These are phyloP conservation scores for Germaria angustata DNA, from an alignment of 2,888 invertebrate species.

Conservation along the genomic window DNA sequence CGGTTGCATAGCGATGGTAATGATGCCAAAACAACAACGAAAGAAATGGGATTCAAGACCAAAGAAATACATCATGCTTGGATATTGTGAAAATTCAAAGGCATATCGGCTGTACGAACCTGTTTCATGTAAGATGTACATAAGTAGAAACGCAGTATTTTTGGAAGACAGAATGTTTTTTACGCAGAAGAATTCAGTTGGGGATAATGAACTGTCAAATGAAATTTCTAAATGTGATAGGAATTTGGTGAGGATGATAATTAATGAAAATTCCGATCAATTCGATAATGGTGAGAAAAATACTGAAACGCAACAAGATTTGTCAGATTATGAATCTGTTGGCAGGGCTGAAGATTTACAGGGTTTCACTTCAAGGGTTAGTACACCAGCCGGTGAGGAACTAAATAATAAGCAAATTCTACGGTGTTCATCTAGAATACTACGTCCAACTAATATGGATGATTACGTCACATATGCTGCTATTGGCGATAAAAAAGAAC, in stretches of 20 bases:
- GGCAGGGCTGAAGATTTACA: neutral
- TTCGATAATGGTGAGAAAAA: neutral
- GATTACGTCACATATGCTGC: neutral
- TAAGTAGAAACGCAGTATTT: conserved; percentile 32
- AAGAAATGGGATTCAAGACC: conserved; percentile 38
- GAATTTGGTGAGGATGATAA: conserved; percentile 13
- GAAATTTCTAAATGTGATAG: neutral
- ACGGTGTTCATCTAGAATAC: neutral
- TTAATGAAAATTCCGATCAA: conserved; percentile 32
- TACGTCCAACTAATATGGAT: neutral
- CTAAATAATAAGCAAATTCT: neutral
- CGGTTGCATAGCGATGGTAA: conserved; percentile 33
- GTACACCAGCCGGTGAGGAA: neutral
- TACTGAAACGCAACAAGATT: neutral
- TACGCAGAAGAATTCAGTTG: neutral
- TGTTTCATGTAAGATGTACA: neutral
- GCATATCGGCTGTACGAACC: conserved; percentile 39
- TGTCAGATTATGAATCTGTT: neutral
- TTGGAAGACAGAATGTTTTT: conserved; percentile 39
- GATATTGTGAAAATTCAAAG: conserved; percentile 23
- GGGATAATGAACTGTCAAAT: no score
- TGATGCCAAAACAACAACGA: conserved; percentile 19
- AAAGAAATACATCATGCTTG: conserved; percentile 30
- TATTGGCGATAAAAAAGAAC: neutral
- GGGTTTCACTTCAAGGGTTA: neutral